These are phyloP conservation scores for Hapalemur alaotrensis DNA, from an alignment of 2,797 vertebrate species.

Conservation along the genomic window DNA sequence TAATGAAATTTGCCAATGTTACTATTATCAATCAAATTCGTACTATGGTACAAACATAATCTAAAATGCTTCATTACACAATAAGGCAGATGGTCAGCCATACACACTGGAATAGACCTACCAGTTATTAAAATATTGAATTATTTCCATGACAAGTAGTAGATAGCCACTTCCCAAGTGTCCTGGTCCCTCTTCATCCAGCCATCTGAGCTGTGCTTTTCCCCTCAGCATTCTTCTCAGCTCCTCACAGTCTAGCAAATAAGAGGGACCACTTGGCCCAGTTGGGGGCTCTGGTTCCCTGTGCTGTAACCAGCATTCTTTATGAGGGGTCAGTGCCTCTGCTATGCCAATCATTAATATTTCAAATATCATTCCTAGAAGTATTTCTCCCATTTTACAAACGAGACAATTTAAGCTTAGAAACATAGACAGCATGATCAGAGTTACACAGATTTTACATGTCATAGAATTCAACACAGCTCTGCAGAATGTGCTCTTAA, in stretches of 20 bases:
- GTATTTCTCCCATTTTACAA: background rate
- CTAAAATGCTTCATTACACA: background rate
- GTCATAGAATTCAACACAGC: background rate
- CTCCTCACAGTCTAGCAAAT: background rate
- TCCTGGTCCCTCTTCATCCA: background rate
- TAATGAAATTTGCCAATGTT: background rate
- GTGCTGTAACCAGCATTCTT: background rate
- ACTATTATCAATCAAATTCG: background rate
- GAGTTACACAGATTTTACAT: background rate
- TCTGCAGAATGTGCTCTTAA: background rate
- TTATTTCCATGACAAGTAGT: background rate
- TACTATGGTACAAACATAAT: background rate
- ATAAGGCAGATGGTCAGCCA: too few relatives aligned
- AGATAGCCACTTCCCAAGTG: background rate
- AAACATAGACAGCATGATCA: background rate
- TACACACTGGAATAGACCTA: background rate
- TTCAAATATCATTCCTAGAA: background rate
- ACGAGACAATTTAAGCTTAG: background rate
- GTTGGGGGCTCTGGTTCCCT: rapidly evolving
- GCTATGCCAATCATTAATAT: background rate
- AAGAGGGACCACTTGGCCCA: background rate
- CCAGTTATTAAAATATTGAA: background rate
- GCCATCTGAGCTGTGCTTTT: too few relatives aligned
- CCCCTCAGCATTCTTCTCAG: background rate
- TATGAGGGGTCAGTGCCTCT: background rate